Percentiles rank a stretch among this genome's conserved stretches.
Conservation (phyloP, 2,888 invertebrate genomes). For the Eristalis intricaria region DNA sequence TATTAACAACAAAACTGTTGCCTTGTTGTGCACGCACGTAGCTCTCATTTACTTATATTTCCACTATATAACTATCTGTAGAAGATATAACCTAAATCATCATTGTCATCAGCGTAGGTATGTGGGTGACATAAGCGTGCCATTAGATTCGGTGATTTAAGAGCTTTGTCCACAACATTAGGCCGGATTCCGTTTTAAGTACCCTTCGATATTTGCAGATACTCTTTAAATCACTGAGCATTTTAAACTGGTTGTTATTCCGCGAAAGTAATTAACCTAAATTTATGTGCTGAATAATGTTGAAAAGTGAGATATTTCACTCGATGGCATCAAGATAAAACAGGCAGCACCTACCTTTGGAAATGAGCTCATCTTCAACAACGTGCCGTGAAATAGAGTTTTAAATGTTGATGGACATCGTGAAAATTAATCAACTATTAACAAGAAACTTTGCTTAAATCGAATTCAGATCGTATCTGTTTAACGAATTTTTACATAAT, state of each 20-base stretch:
- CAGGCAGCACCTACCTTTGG: neutral
- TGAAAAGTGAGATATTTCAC: neutral
- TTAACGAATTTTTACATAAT: neutral
- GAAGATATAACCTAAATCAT: neutral
- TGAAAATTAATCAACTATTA: neutral
- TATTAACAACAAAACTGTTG: neutral
- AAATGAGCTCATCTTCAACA: neutral
- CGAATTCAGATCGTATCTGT: neutral
- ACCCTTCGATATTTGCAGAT: neutral
- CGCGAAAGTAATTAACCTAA: no score
- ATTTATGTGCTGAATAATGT: no score
- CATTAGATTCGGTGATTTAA: neutral
- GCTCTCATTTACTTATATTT: neutral
- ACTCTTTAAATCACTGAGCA: neutral
- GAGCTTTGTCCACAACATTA: neutral
- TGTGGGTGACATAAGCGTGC: neutral
- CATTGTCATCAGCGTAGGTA: neutral
- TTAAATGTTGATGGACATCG: neutral
- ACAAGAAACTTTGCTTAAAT: neutral
- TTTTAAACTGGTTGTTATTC: neutral
- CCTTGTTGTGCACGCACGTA: neutral
- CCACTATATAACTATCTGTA: neutral
- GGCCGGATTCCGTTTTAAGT: neutral
- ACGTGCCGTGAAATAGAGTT: neutral
- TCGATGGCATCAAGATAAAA: neutral